These are phyloP conservation scores for Trididemnum miniatum DNA, from an alignment of 23 tunicate genomes.

Conservation along the genomic window DNA sequence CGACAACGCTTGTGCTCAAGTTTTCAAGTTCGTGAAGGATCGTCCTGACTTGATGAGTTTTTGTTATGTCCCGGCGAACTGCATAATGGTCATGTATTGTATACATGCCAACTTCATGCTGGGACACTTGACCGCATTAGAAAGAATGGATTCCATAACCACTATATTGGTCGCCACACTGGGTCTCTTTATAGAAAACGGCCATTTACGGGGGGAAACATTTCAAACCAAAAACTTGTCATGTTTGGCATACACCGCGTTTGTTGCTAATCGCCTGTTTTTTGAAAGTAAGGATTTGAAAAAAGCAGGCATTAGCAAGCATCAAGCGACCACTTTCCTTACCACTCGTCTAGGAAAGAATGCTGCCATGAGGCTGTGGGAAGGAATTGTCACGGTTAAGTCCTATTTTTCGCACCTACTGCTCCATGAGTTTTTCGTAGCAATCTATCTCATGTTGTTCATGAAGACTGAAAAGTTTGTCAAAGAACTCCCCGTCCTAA, in stretches of 20 bases:
- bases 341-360: background rate
- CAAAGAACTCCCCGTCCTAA: background rate
- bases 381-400: background rate
- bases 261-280: background rate
- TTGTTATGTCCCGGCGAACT: background rate
- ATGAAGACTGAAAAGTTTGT: background rate
- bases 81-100: background rate
- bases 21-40: background rate
- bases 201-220: background rate
- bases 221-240: background rate
- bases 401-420: background rate
- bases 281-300: background rate
- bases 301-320: background rate
- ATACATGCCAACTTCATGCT: background rate
- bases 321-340: background rate
- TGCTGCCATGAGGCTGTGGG: background rate
- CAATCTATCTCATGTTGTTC: background rate
- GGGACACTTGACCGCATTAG: background rate
- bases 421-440: background rate
- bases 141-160: background rate
- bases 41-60: background rate
- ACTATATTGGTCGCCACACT: background rate
- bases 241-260: background rate
- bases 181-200: background rate
- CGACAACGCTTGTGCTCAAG: background rate